phyloP scores from a whole-genome alignment of 2,888 invertebrate genomes.

The Thysanoteuthis rhombus region DNA sequence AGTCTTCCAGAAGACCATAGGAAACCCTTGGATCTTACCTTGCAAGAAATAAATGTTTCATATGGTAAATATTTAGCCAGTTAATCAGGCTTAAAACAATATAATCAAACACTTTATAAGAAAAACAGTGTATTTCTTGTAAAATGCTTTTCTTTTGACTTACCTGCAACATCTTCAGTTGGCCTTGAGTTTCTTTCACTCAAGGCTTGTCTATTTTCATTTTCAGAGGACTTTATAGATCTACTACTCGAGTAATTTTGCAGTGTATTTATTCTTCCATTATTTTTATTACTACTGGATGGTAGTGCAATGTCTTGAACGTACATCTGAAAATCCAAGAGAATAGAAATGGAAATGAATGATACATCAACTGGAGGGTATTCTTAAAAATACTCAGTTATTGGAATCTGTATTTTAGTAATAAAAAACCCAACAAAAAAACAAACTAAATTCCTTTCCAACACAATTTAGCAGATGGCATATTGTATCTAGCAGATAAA shows the following conservation, averaged over 20 bases:
- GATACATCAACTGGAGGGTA: not conserved
- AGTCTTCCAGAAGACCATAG: too few relatives aligned
- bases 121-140: not conserved
- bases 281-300: not conserved
- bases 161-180: not conserved
- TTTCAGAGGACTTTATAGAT: not conserved
- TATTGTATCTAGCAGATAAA: too few relatives aligned
- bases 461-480: too few relatives aligned
- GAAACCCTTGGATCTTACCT: too few relatives aligned
- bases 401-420: not conserved
- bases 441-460: not conserved
- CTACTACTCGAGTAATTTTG: not conserved
- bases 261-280: not conserved
- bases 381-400: not conserved
- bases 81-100: not conserved
- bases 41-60: too few relatives aligned
- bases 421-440: not conserved
- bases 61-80: not conserved
- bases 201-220: not conserved
- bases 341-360: not conserved
- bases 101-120: not conserved
- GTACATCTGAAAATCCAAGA: not conserved
- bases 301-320: not conserved
- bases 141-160: not conserved
- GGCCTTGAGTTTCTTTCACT: not conserved